phyloP scores from a whole-genome alignment of 2,888 invertebrate genomes.

The Parapristionchus giblindavisi region DNA sequence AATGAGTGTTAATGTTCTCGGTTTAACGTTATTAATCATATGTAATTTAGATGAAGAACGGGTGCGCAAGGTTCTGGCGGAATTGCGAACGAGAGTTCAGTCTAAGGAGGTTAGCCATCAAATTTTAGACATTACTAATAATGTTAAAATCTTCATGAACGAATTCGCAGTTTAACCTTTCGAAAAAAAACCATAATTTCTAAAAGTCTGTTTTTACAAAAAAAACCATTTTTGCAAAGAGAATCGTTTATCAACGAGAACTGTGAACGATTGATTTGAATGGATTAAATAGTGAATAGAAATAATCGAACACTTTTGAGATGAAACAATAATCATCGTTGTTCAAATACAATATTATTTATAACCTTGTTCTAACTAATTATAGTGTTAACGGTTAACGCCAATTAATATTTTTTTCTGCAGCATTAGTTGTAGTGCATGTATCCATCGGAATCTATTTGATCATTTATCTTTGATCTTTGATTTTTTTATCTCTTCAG shows the following conservation, averaged over 20 bases:
- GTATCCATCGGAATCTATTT: too few relatives aligned
- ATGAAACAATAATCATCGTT: too few relatives aligned
- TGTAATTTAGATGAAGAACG: constrained; percentile 56
- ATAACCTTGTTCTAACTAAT: too few relatives aligned
- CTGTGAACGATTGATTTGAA: too few relatives aligned
- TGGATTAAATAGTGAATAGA: background rate
- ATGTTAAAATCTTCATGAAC: background rate
- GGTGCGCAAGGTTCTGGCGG: constrained; percentile 61
- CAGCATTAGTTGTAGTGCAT: too few relatives aligned
- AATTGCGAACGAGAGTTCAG: constrained; percentile 52
- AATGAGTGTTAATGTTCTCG: background rate
- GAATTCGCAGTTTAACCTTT: background rate
- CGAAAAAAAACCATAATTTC: background rate
- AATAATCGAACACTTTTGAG: background rate
- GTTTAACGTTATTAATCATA: background rate
- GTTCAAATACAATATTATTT: too few relatives aligned
- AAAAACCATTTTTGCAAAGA: too few relatives aligned
- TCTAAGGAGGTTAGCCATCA: constrained; percentile 23
- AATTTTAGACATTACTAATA: background rate
- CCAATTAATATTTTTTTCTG: too few relatives aligned
- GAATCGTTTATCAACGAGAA: too few relatives aligned
- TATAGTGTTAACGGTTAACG: too few relatives aligned
- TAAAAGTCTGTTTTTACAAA: background rate
- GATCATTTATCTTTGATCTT: too few relatives aligned
- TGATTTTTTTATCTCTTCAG: constrained; percentile 22